These are phyloP conservation scores for Oreortyx pictus DNA, from an alignment of 2,797 vertebrate genomes.

Conservation along the genomic window DNA sequence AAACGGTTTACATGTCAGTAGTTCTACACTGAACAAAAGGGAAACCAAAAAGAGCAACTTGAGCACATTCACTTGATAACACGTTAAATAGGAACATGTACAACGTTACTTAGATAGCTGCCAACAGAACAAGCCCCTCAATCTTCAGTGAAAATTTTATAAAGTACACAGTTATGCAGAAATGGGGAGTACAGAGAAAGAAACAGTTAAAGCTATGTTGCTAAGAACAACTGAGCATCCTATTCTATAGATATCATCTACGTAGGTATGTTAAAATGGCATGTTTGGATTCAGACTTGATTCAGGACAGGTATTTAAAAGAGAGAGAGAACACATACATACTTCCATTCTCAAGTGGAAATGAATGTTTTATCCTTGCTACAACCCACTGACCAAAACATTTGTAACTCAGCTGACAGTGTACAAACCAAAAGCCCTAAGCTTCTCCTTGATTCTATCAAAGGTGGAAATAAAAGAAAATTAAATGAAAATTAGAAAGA, in stretches of 20 bases:
- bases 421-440: fast-evolving
- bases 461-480: not conserved
- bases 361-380: not conserved
- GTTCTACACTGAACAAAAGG: not conserved
- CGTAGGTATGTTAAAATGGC: not conserved
- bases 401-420: not conserved
- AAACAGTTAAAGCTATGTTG: not conserved
- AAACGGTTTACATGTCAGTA: not conserved
- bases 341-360: not conserved
- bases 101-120: not conserved
- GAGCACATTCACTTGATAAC: not conserved
- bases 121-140: not conserved
- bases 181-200: not conserved
- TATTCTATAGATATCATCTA: not conserved
- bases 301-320: not conserved
- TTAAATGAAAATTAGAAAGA: not conserved
- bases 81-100: not conserved
- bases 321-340: not conserved
- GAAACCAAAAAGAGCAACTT: constrained; percentile 8
- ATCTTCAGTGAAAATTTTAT: not conserved
- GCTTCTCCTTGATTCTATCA: not conserved
- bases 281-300: not conserved
- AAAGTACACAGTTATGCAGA: not conserved
- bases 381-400: not conserved
- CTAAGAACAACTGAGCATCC: not conserved